These are phyloP conservation scores for Aphrocallistes beatrix DNA, from an alignment of 37 sponge, comb jelly and placozoan genomes.

Conservation along the genomic window DNA sequence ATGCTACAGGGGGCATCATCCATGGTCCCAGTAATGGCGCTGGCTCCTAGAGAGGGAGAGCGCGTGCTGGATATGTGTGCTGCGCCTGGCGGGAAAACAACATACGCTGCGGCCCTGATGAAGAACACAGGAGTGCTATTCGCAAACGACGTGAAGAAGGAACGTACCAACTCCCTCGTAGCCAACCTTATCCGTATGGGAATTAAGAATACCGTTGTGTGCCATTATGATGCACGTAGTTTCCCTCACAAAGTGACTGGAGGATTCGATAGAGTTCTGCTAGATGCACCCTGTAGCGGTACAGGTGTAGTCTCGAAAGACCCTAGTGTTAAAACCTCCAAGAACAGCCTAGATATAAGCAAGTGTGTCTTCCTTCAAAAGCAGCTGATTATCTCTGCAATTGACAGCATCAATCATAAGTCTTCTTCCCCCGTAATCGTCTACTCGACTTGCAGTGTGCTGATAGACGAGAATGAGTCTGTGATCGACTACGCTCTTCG, in stretches of 20 bases:
- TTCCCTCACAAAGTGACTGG: constrained; percentile 81
- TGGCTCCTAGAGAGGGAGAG: constrained; percentile 82
- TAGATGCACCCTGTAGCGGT: constrained; percentile 97
- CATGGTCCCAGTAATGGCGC: constrained; percentile 92
- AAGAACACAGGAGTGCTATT: constrained; percentile 89
- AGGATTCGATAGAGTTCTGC: constrained; percentile 86
- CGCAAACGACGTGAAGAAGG: constrained; percentile 79
- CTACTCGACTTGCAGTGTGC: constrained; percentile 88
- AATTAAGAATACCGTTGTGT: constrained; percentile 69
- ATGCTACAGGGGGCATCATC: constrained; percentile 95
- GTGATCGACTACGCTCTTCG: constrained; percentile 89
- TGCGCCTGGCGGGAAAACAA: constrained; percentile 96
- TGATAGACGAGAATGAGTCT: constrained; percentile 92
- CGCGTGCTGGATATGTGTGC: constrained; percentile 93
- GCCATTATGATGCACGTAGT: constrained; percentile 79
- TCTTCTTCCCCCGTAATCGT: constrained; percentile 84
- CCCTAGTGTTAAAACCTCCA: constrained; percentile 67
- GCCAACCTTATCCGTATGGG: constrained; percentile 85
- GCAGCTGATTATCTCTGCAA: constrained; percentile 84
- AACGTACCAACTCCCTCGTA: constrained; percentile 67
- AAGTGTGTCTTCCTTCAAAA: constrained; percentile 79
- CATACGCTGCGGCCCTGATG: constrained; percentile 91
- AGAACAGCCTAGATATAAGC: constrained; percentile 70
- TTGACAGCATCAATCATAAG: constrained; percentile 73
- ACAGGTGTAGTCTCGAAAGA: constrained; percentile 94